phyloP scores from a whole-genome alignment of 1,140 invertebrate species.

The Pteromalus puparum region DNA sequence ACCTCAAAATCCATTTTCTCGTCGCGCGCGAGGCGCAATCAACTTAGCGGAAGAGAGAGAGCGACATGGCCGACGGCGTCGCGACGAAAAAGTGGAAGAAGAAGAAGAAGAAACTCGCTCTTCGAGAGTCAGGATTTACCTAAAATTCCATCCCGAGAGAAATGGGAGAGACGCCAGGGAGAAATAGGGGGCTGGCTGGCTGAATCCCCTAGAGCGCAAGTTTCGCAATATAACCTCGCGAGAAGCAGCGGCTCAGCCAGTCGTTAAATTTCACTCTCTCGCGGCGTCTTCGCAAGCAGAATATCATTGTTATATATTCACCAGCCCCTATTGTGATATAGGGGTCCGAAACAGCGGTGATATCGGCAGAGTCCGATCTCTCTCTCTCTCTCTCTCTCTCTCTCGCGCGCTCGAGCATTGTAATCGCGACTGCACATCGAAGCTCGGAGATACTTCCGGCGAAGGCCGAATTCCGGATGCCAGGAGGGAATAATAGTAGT shows the following conservation, averaged over 20 bases:
- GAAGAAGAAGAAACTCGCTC: background rate
- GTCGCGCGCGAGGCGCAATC: background rate
- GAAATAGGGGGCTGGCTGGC: too few relatives aligned
- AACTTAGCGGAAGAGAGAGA: background rate
- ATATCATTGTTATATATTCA: slow-evolving; percentile 17
- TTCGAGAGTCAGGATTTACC: background rate
- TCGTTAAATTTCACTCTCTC: slow-evolving; percentile 36
- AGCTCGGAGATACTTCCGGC: background rate
- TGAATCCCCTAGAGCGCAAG: background rate
- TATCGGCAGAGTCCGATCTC: background rate
- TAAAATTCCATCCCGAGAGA: background rate
- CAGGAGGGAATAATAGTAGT: background rate
- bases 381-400: background rate
- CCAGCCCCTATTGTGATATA: background rate
- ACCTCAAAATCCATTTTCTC: background rate
- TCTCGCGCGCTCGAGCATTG: background rate
- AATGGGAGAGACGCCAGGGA: background rate
- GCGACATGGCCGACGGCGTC: background rate
- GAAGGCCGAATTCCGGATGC: background rate
- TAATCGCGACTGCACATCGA: background rate
- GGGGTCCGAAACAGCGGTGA: background rate
- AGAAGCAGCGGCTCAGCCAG: background rate
- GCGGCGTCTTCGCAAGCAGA: background rate
- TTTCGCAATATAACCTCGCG: slow-evolving; percentile 21
- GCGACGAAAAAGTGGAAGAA: background rate